Evolutionary conservation across 92 coral and sea anemone species (phyloP).

Genomic region (Pocillopora grandis): DNA sequence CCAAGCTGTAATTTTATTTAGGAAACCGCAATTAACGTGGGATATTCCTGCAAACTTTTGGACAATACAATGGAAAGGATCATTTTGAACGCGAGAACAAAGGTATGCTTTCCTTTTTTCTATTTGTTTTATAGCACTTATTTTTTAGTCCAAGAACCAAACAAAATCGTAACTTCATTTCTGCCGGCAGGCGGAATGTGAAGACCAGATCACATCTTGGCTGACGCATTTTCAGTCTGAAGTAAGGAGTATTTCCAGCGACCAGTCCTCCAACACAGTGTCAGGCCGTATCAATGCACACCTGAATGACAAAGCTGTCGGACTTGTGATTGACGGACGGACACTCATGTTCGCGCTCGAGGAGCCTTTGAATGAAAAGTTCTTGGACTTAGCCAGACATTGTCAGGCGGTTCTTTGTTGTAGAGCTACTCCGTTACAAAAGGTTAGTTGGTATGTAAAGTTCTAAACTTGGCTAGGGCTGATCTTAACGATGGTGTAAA

Average conservation of each 20-base stretch:
- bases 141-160: not conserved
- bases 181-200: constrained; percentile 77
- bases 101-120: constrained; percentile 39
- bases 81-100: constrained; percentile 82
- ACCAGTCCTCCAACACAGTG: constrained; percentile 47
- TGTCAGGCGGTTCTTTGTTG: constrained; percentile 98
- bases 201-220: constrained; percentile 84
- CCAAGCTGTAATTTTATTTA: constrained; percentile 21
- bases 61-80: constrained; percentile 87
- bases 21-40: constrained; percentile 97
- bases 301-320: constrained; percentile 37
- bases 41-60: constrained; percentile 80
- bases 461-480: no score
- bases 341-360: constrained; percentile 88
- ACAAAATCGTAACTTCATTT: not conserved
- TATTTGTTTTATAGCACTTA: not conserved
- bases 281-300: constrained; percentile 43
- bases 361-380: constrained; percentile 76
- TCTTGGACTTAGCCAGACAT: constrained; percentile 78
- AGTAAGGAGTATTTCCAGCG: constrained; percentile 25
- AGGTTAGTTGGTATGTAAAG: constrained; percentile 55
- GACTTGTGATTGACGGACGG: constrained; percentile 91
- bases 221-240: constrained; percentile 56
- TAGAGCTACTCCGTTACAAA: constrained; percentile 97
- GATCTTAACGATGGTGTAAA: no score